These are phyloP conservation scores for Ptychobarbus kaznakovi DNA, from an alignment of 2,797 vertebrate genomes.

Conservation along the genomic window DNA sequence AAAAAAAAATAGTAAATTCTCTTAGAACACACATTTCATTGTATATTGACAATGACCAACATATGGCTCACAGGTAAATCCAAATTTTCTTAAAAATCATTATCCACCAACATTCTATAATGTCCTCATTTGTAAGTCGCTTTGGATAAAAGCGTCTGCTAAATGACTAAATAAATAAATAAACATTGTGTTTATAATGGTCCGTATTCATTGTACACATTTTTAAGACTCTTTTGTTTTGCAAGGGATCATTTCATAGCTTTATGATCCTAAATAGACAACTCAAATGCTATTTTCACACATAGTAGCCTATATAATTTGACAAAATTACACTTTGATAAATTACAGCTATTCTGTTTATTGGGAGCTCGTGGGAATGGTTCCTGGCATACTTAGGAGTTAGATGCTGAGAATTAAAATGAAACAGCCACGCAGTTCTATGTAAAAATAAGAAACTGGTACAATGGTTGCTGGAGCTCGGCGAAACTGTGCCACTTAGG, in stretches of 20 bases:
- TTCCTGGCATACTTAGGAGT: no score
- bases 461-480: no score
- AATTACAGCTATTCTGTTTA: not conserved
- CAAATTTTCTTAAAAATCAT: not conserved
- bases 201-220: not conserved
- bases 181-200: not conserved
- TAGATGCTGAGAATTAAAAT: no score
- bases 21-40: not conserved
- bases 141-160: no score
- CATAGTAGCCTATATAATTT: not conserved
- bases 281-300: not conserved
- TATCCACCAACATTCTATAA: not conserved
- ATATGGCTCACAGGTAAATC: not conserved
- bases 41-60: not conserved
- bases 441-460: no score
- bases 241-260: not conserved
- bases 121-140: no score
- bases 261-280: not conserved
- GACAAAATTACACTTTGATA: not conserved
- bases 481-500: no score
- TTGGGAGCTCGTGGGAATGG: no score
- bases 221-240: not conserved
- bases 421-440: no score
- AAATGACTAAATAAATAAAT: no score
- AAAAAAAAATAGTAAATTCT: not conserved